phyloP scores from a whole-genome alignment of 2,888 invertebrate species.

The Synanthedon vespiformis region DNA sequence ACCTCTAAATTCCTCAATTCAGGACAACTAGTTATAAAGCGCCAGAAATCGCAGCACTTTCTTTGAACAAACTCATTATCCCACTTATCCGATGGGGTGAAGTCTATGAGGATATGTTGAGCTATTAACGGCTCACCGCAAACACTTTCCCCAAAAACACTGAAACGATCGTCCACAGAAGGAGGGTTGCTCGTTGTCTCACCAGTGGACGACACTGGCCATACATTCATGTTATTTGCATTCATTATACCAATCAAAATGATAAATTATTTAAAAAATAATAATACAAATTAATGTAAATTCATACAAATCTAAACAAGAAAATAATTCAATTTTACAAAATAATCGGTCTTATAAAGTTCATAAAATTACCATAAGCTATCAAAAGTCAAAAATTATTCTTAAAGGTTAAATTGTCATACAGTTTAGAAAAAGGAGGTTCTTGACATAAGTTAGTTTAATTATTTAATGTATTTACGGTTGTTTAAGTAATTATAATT shows the following conservation, averaged over 20 bases:
- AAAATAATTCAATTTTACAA: too few relatives aligned
- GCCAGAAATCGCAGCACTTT: slow-evolving; percentile 25
- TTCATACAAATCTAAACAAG: too few relatives aligned
- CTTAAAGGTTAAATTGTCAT: too few relatives aligned
- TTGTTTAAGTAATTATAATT: too few relatives aligned
- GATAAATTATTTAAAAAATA: too few relatives aligned
- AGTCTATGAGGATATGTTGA: slow-evolving; percentile 25
- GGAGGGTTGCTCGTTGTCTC: not conserved
- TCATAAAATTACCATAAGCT: too few relatives aligned
- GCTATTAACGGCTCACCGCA: slow-evolving; percentile 19
- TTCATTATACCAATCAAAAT: not conserved
- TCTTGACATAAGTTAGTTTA: too few relatives aligned
- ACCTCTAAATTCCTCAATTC: slow-evolving; percentile 12
- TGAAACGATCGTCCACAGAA: not conserved
- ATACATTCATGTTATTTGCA: not conserved
- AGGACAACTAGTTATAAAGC: slow-evolving; percentile 13
- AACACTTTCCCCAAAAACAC: slow-evolving; percentile 13
- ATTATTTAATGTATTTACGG: too few relatives aligned
- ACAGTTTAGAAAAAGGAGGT: too few relatives aligned
- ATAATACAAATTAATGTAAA: too few relatives aligned
- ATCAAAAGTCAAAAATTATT: too few relatives aligned
- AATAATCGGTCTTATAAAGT: too few relatives aligned
- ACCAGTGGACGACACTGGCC: not conserved
- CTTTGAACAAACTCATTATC: slow-evolving; percentile 15
- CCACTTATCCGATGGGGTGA: slow-evolving; percentile 14